Evolutionary conservation across 2,888 invertebrate genomes (phyloP), one percentile per base, ranked within the genome.

Genomic region (Meliscaeva auricollis): DNA sequence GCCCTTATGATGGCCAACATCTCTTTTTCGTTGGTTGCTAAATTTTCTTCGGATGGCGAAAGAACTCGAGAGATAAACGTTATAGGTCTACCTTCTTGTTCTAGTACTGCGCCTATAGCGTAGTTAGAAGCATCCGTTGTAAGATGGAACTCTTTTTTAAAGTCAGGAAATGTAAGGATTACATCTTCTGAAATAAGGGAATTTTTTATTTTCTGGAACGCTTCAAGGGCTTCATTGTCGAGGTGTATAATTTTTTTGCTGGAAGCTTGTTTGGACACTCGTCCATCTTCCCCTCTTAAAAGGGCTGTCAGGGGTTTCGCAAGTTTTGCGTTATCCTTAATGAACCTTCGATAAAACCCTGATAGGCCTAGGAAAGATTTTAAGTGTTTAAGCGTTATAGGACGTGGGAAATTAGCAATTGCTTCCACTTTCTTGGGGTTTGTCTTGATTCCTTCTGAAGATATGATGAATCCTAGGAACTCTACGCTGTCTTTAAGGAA

Each of bases 151-250:
- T 20, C 20, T 50, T 50, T 50, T 50, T 20, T 50, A 11, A 50
- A 50, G 13, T 50, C 50, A 11, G 50, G 50, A 11, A 22, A 50
- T 3, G 9, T 22, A 1, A 50, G 22, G n/a, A 50, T 20, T 11
- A 50, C 11, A 50, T 50, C 50, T 50, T 20, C 20, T 2, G 50
- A 50, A 1, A 13, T 22, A 11, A 50, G 22, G 11, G 20, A 20
- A 11, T 50, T 50, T 50, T 50, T 50, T 11, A 50, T 9, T 50
- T 50, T 50, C 6, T 50, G 50, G 4, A 50, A 50, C 6, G 50
- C 50, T 50, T 50, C 50, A 11, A 50, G 50, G 7, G 46, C 46
- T 46, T 38, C 38, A 11, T 9, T 38, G 11, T 38, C 11, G 7
- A 38, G 11, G 38, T 38, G 7, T 38, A 38, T 38, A 7, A 38